Evolutionary conservation across 53 echinoderm and acorn worm genomes (phyloP).

Genomic region (Holothuria leucospilota): DNA sequence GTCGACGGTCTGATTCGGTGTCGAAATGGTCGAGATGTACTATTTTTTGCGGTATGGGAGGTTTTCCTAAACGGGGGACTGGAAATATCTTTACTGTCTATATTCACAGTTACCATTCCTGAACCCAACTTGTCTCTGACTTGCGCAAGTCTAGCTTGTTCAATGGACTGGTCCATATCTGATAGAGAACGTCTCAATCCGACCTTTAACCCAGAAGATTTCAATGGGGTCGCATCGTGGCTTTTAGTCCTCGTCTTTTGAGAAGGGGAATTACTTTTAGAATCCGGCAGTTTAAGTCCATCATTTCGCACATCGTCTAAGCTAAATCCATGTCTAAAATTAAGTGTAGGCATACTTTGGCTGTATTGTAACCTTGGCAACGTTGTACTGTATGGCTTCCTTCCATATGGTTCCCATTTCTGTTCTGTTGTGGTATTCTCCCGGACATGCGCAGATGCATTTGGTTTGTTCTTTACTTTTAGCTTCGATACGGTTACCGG

Average conservation of each 20-base stretch:
- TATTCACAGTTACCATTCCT: not conserved
- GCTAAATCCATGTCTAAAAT: slow-evolving; percentile 17
- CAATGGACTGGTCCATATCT: slow-evolving; percentile 32
- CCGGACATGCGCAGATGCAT: not conserved
- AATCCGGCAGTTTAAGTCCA: not conserved
- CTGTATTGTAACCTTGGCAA: slow-evolving; percentile 1
- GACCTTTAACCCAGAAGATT: not conserved
- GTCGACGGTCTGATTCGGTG: slow-evolving; percentile 13
- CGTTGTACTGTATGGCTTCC: not conserved
- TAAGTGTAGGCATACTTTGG: not conserved
- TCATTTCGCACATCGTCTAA: not conserved
- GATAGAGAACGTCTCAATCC: slow-evolving; percentile 10
- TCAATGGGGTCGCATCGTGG: not conserved
- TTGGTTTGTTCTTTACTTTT: not conserved
- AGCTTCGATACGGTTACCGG: slow-evolving; percentile 27
- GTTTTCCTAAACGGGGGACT: slow-evolving; percentile 4
- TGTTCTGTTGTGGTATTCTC: no score
- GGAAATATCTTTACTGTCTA: not conserved
- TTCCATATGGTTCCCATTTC: not conserved
- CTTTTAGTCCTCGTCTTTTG: not conserved
- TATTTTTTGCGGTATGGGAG: not conserved
- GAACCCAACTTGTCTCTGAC: not conserved
- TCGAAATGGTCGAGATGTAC: not conserved
- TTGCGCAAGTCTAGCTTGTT: slow-evolving; percentile 10
- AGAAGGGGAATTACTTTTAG: not conserved